A percentile compares a stretch with the other conserved stretches of the same genome.
phyloP scores from a whole-genome alignment of 2,888 invertebrate species.

The Acholoe squamosa region DNA sequence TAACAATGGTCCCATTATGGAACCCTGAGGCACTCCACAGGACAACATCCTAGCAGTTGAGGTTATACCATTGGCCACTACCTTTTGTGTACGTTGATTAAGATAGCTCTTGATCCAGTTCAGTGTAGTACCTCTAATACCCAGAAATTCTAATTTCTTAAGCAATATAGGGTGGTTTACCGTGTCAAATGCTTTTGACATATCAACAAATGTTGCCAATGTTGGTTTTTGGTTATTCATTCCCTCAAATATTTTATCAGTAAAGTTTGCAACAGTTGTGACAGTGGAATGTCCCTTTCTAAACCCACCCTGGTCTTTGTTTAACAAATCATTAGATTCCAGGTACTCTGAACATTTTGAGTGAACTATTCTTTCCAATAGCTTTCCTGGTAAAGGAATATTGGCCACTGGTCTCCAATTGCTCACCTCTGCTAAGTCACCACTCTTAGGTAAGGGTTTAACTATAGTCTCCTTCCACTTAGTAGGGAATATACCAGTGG shows the following conservation, averaged over 20 bases:
- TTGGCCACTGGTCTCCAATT: neutral
- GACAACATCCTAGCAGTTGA: neutral
- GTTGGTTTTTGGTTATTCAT: neutral
- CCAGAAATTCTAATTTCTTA: neutral
- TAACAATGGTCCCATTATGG: neutral
- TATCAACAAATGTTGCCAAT: neutral
- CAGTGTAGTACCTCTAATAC: neutral
- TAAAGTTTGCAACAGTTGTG: neutral
- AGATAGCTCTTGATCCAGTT: neutral
- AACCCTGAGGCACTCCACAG: constrained; percentile 16
- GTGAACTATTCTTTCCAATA: neutral
- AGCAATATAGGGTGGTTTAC: too few relatives aligned
- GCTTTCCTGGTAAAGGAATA: neutral
- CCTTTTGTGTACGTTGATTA: neutral
- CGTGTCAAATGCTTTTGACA: neutral
- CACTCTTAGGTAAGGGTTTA: too few relatives aligned
- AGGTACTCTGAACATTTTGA: neutral
- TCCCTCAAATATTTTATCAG: neutral
- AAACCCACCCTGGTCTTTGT: neutral
- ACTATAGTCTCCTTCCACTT: too few relatives aligned
- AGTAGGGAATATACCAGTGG: too few relatives aligned
- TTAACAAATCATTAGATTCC: neutral
- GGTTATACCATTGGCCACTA: neutral
- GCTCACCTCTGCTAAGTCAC: neutral
- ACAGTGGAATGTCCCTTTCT: neutral